phyloP scores from a whole-genome alignment of 2,797 vertebrate species.

The Pteropus rufus region DNA sequence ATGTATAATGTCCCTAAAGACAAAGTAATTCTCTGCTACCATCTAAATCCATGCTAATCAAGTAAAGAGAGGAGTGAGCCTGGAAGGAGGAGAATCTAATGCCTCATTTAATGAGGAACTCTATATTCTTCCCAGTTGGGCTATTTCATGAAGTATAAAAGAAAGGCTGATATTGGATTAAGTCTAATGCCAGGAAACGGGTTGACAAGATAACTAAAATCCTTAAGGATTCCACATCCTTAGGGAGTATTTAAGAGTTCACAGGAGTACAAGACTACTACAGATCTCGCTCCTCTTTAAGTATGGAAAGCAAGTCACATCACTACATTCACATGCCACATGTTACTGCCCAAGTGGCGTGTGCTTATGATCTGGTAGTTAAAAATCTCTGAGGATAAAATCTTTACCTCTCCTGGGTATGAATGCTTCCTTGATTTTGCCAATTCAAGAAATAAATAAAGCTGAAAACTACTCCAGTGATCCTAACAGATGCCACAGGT shows the following conservation, averaged over 20 bases:
- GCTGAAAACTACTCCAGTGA: neutral
- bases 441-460: neutral
- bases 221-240: neutral
- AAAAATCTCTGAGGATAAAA: neutral
- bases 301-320: neutral
- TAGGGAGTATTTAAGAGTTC: neutral
- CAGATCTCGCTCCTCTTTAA: neutral
- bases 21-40: neutral
- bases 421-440: neutral
- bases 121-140: neutral
- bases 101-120: neutral
- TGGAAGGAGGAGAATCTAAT: neutral
- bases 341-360: neutral
- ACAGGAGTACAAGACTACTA: neutral
- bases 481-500: neutral
- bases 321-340: neutral
- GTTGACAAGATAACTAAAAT: neutral
- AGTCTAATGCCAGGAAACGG: neutral
- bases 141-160: neutral
- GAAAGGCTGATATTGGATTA: neutral
- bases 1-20: neutral
- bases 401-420: neutral
- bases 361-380: neutral
- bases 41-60: constrained; percentile 7
- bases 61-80: neutral